Base-by-base conservation (phyloP, 2,113 vertebrate species). In the Eubucco bourcierii region DNA sequence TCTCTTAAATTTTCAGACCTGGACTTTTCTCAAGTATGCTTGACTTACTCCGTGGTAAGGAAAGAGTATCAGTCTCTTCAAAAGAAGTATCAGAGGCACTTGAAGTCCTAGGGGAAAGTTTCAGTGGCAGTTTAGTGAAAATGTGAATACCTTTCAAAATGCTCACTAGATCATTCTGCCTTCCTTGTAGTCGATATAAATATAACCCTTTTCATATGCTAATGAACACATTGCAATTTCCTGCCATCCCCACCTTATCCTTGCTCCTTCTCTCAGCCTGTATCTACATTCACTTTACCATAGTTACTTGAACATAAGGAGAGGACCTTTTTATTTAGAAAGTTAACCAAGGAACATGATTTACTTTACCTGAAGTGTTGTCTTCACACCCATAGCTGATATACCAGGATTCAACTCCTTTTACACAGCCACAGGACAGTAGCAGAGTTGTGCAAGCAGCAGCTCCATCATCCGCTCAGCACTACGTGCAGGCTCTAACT, bases 161-260 rank as follows among this genome's bases (percentile, higher is more conserved):
- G 66, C 63, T 82, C 80, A 80, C 61, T 88, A 87, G 41, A 87
- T 85, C 79, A 65, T 33, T 50, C 65, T 92, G 76, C 58, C 19
- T 95, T 88, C 70, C 74, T 76, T 87, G 58, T 39, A 68, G 58
- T 93, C 75, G 76, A 31, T 93, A 90, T 92, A 91, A 89, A 92
- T 89, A 85, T 82, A 92, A 39, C n/a, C n/a, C 84, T 94, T 87
- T 92, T 92, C 91, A 92, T 87, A 93, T 94, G 93, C 72, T 94
- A 91, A 92, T 78, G 58, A 92, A 53, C n/a, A 74, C 25, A 10
- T 24, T 75, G 81, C 74, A 92, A 88, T 89, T 94, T 96, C 91
- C 90, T 96, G 84, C 39, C 77, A 92, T 90, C 59, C 33, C 39
- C 73, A 89, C 89, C 93, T 96, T 88, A 28, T 68, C 34, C 90